These are phyloP conservation scores for Rhabdornis inornatus DNA, from an alignment of 2,113 vertebrate genomes.

Conservation along the genomic window DNA sequence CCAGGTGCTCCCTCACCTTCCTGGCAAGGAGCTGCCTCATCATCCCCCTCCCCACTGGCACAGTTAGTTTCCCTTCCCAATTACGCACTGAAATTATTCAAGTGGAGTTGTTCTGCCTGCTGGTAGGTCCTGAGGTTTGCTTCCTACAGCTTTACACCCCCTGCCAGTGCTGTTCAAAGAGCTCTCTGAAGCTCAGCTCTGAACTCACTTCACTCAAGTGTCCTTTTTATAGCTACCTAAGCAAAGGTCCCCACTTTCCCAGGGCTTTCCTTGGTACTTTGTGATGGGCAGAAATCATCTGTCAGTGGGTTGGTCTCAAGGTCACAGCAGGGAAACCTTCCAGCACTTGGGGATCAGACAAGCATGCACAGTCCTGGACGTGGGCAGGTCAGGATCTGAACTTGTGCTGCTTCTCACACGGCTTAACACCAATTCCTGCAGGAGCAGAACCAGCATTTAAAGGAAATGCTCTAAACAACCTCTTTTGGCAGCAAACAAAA, in stretches of 20 bases:
- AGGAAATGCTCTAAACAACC: background rate
- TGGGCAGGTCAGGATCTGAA: background rate
- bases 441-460: background rate
- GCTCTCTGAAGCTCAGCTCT: background rate
- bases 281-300: background rate
- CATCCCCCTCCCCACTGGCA: background rate
- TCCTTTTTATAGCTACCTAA: background rate
- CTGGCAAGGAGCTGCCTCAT: background rate
- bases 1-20: background rate
- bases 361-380: too few relatives aligned
- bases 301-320: background rate
- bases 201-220: background rate
- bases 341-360: background rate
- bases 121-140: background rate
- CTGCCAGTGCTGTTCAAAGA: background rate
- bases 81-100: background rate
- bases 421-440: background rate
- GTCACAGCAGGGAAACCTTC: background rate
- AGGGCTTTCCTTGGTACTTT: background rate
- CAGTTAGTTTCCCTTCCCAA: background rate
- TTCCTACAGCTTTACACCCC: background rate
- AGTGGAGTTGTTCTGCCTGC: background rate
- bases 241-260: background rate
- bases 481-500: background rate
- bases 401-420: background rate